Evolutionary conservation across 1,140 invertebrate genomes (phyloP).

Genomic region (Drosophila lini): DNA sequence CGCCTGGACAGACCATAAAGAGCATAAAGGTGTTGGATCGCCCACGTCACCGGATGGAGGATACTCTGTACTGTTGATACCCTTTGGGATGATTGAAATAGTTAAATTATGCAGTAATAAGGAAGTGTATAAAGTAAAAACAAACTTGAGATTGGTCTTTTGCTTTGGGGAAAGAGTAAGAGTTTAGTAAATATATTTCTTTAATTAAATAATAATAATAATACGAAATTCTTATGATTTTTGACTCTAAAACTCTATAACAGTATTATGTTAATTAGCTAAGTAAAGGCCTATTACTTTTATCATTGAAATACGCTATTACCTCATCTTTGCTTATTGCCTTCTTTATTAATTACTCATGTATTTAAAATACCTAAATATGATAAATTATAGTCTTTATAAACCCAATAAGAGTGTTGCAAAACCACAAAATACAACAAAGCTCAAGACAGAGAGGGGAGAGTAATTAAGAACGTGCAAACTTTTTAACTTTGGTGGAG

Average conservation of each 20-base stretch:
- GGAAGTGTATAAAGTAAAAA: background rate
- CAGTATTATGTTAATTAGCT: too few species aligned
- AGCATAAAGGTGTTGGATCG: conserved; percentile 14
- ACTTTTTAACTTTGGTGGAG: conserved; percentile 44
- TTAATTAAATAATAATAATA: background rate
- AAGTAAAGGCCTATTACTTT: background rate
- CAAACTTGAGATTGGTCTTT: too few species aligned
- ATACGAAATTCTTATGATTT: background rate
- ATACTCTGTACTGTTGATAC: conserved; percentile 7
- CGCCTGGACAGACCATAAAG: conserved; percentile 43
- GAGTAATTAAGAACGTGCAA: conserved; percentile 46
- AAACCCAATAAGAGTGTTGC: background rate
- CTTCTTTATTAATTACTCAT: background rate
- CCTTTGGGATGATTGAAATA: conserved; percentile 9
- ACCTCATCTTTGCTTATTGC: too few species aligned
- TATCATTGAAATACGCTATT: too few species aligned
- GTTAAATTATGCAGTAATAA: background rate
- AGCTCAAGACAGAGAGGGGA: conserved; percentile 1
- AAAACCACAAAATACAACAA: background rate
- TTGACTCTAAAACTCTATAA: background rate
- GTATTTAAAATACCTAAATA: background rate
- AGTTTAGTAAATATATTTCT: background rate
- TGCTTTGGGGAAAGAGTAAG: background rate
- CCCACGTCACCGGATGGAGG: background rate
- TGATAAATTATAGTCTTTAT: background rate